Conservation (phyloP, 2,888 invertebrate genomes). For the Neoitamus cyanurus region DNA sequence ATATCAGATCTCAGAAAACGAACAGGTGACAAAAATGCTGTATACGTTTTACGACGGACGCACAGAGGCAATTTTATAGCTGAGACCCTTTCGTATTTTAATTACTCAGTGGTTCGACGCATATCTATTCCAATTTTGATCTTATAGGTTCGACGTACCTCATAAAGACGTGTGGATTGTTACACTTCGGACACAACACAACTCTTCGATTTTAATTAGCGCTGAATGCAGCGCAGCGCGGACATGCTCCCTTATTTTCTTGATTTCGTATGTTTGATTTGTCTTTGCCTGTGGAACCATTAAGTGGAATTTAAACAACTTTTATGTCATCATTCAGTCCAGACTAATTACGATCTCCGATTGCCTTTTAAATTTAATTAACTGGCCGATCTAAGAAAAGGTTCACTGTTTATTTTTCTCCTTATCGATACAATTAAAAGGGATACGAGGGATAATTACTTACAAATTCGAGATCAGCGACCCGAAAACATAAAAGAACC, state of each 20-base stretch:
- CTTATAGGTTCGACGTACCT: not conserved
- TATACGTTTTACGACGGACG: not conserved
- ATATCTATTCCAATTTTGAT: not conserved
- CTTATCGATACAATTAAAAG: not conserved
- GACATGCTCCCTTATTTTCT: not conserved
- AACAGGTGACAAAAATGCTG: not conserved
- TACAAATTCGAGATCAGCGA: too few relatives aligned
- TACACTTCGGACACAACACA: not conserved
- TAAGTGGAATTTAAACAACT: not conserved
- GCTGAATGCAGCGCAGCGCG: not conserved
- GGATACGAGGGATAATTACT: too few relatives aligned
- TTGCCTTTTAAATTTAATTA: not conserved
- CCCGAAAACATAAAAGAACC: too few relatives aligned
- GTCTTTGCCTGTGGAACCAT: not conserved
- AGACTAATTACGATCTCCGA: not conserved
- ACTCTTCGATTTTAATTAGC: not conserved
- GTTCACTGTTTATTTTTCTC: not conserved
- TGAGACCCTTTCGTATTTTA: not conserved
- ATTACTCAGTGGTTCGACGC: not conserved
- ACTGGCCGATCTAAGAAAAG: not conserved
- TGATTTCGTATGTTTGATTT: not conserved
- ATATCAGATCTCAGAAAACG: not conserved
- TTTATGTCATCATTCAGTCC: not conserved
- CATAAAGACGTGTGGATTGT: not conserved
- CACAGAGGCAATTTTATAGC: not conserved